Conservation (phyloP, 1,140 invertebrate genomes). For the Berghia stephanieae region DNA sequence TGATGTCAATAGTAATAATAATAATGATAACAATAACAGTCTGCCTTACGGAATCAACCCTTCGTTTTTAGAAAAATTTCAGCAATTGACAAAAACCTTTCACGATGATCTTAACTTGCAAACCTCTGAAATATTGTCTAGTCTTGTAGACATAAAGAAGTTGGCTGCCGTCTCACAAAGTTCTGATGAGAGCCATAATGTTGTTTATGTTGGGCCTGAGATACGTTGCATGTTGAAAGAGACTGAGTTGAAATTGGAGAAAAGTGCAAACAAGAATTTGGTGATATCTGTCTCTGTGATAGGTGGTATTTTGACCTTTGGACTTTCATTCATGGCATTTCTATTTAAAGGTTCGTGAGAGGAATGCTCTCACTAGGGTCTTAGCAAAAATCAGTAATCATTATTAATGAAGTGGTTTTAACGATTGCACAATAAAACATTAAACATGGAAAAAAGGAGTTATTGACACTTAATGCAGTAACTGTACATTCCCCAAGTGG, state of each 20-base stretch:
- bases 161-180: conserved; percentile 34
- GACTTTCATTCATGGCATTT: too few species aligned
- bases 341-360: too few species aligned
- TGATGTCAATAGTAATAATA: conserved; percentile 15
- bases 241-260: conserved; percentile 59
- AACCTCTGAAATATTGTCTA: conserved; percentile 36
- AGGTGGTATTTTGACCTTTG: too few species aligned
- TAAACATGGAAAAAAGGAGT: too few species aligned
- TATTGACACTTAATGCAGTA: too few species aligned
- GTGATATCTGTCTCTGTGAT: too few species aligned
- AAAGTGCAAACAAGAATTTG: too few species aligned
- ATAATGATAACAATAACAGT: conserved; percentile 11
- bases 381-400: too few species aligned
- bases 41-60: neutral
- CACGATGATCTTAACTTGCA: conserved; percentile 45
- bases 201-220: conserved; percentile 63
- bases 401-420: too few species aligned
- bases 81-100: conserved; percentile 48
- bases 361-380: too few species aligned
- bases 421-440: too few species aligned
- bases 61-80: conserved; percentile 18
- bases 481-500: too few species aligned
- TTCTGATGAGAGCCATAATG: conserved; percentile 18
- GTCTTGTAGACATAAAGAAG: conserved; percentile 44
- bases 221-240: conserved; percentile 50